These are phyloP conservation scores for Drosophila pseudoobscura DNA, from an alignment of 1,140 invertebrate genomes.

Conservation along the genomic window DNA sequence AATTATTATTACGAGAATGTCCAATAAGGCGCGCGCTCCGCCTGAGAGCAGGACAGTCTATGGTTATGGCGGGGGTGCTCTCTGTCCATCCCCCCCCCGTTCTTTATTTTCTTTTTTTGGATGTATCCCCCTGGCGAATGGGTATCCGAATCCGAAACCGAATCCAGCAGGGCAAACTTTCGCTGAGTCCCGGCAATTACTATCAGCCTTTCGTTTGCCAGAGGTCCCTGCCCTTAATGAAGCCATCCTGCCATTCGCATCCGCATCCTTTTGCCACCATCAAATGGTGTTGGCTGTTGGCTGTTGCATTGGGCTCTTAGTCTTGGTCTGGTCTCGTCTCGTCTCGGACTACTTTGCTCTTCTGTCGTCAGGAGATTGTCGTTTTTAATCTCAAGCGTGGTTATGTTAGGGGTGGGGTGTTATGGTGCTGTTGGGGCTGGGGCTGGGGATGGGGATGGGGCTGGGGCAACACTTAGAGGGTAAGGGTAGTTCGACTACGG, in stretches of 20 bases:
- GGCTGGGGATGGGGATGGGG: neutral
- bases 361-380: conserved; percentile 68
- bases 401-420: conserved; percentile 3
- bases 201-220: conserved; percentile 30
- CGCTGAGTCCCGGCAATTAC: conserved; percentile 53
- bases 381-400: conserved; percentile 68
- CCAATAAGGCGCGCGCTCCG: conserved; percentile 39
- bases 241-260: conserved; percentile 16
- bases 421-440: neutral
- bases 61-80: conserved; percentile 1
- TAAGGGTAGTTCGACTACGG: conserved; percentile 27
- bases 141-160: conserved; percentile 16
- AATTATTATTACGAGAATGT: conserved; percentile 70
- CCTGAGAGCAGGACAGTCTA: neutral
- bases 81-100: conserved; percentile 15
- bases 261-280: conserved; percentile 1
- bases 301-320: too few species aligned
- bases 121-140: too few species aligned
- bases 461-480: conserved; percentile 3
- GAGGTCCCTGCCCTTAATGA: conserved; percentile 41
- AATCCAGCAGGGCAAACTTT: conserved; percentile 54
- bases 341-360: conserved; percentile 34
- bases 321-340: neutral
- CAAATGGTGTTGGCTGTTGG: conserved; percentile 1
- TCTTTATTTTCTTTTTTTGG: neutral